Evolutionary conservation across 2,113 vertebrate species (phyloP), one percentile per base, ranked within the genome.

Genomic region (Jaculus jaculus): DNA sequence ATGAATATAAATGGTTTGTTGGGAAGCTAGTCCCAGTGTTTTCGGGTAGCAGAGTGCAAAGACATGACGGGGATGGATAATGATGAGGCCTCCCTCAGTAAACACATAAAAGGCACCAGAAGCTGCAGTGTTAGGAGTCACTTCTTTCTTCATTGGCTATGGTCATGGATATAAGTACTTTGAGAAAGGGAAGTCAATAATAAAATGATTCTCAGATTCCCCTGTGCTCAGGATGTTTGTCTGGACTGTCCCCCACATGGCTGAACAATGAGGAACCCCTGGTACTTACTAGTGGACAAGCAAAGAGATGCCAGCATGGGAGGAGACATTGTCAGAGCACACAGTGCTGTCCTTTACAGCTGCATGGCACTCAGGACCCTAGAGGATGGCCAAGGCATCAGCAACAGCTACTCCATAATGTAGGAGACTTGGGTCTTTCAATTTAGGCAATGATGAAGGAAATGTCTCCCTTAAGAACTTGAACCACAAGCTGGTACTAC

Each of bases 301-400:
- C 32, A 87, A 58, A 47, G 51, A 79, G n/a, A 37, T 23, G 5
- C 21, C 58, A 51, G 24, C 21, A 17, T 9, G 51, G 2, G 3
- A 47, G 13, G 5, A 9, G 0, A 60, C 21, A 7, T 10, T 39
- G 0, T 93, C 16, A 15, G 68, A 51, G 42, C 30, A 60, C 9
- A 2, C 4, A 2, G 0, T 11, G 23, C 15, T 32, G 1, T 58
- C 24, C 34, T 32, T 9, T 28, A 10, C 1, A 66, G 58, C 47
- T 65, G 28, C 9, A 74, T 28, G 5, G 16, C 17, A 15, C 13
- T 51, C 58, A 5, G 58, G 39, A 2, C 54, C 10, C 2, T 7
- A 39, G 8, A 24, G n/a, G 18, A 68, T 5, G 30, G 21, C 6
- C 61, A 26, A 42, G 32, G 2, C 69, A 87, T 90, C 77, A 74